Evolutionary conservation across 2,797 vertebrate genomes (phyloP), one percentile per base, ranked within the genome.

Genomic region (Betta splendens): DNA sequence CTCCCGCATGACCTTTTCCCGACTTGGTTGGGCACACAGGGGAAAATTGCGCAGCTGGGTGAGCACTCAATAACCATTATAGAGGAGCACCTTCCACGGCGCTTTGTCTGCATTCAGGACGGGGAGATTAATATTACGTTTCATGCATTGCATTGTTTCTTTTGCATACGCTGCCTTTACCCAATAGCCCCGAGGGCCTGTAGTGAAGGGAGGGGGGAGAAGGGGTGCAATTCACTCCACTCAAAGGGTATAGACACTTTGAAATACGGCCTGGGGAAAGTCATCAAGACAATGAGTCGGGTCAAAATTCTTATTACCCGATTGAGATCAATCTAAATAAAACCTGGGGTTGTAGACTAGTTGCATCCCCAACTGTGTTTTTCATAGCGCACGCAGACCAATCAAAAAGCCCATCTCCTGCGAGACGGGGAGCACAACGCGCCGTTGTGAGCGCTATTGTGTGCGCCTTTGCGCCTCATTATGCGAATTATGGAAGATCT

Each of bases 51-150:
- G 81, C 88, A 89, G 88, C 86, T 90, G 89, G 74, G 75, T 71
- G 80, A 75, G 64, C 77, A 64, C 80, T 83, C 83, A 85, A 79
- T 84, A 87, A 86, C 86, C 79, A 81, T 87, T 80, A 85, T 83
- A 80, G 85, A 85, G 79, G 79, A 43, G 74, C 85, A 86, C 72
- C 80, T 80, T 85, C 81, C 47, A 65, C 78, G 5, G 69, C 68
- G 81, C 89, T 89, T 89, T 90, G 89, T 90, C 45, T 63, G 77
- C 76, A 80, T 85, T 84, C 85, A 83, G 64, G 65, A 71, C 75
- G 31, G 70, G 78, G 84, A 89, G 85, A 91, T 92, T 92, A 90
- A 91, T 90, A 92, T 91, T 87, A 88, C 81, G 83, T 89, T 90
- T 90, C 86, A 86, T 85, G 81, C 85, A 73, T 85, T 72, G 80